Base-by-base conservation (phyloP, 2,888 invertebrate genomes). In the Drosophila niveifrons region DNA sequence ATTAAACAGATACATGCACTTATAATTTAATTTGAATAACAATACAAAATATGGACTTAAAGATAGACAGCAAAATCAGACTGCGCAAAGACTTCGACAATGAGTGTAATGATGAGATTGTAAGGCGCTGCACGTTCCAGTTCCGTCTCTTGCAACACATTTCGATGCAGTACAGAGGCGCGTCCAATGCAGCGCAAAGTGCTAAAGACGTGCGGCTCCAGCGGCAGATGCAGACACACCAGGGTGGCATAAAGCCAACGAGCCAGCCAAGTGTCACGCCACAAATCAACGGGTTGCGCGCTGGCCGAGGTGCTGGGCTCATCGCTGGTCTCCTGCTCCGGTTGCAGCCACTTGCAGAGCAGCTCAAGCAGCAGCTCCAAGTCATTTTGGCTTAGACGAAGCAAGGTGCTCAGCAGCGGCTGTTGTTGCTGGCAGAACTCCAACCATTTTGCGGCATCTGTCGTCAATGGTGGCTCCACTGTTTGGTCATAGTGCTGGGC, bases 191-290 rank as follows among this genome's bases (percentile, higher is more conserved):
- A 84, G 0, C 93, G 85, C 44, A 93, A 66, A 0, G 90, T 84
- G 66, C 91, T 91, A 43, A 91, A 91, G 2, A 92, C 90, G 64
- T 90, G 74, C 2, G 92, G 92, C 63, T 92, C 91, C 51, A 93
- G 66, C 1, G 93, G 93, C 53, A 92, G 66, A 46, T 91, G 91
- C 2, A 93, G 75, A 36, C 92, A 92, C 13, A 88, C 90, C 18
- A 93, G 66, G 1, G 88, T 85, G 2, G 90, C 89, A 75, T 92
- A 93, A 1, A 92, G 70, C 93, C 93, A 93, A 9, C 82, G 83
- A 1, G 91, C 91, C 1, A 92, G 57, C 93, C 92, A 93, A 4
- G 78, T 66, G 36, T 91, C 89, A 0, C 59, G 65, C 2, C 72
- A 51, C 3, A 91, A 68, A 66, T 91, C 90, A 15, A 89, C 39